A percentile compares a stretch with the other conserved stretches of the same genome.
Conservation (phyloP, 2,888 invertebrate species). For the Noctua janthe region DNA sequence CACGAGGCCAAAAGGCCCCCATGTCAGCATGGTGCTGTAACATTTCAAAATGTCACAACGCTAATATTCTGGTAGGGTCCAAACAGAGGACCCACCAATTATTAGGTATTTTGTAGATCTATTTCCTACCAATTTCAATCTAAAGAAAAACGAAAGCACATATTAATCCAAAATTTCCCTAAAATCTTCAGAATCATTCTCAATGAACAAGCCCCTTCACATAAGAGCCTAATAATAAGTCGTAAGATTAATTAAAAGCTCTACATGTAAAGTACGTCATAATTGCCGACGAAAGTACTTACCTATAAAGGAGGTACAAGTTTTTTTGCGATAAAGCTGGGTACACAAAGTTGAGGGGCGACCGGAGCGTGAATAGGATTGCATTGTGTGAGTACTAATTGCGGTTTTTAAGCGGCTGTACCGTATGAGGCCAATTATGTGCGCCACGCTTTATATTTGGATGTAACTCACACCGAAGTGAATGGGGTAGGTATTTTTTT, state of each 20-base stretch:
- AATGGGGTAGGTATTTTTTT: background rate
- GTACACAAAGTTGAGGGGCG: slow-evolving; percentile 57
- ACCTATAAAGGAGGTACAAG: slow-evolving; percentile 44
- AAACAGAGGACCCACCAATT: background rate
- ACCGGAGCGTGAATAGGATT: slow-evolving; percentile 58
- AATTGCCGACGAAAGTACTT: slow-evolving; percentile 45
- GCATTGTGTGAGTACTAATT: slow-evolving; percentile 69
- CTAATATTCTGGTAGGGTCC: background rate
- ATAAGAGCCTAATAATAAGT: slow-evolving; percentile 43
- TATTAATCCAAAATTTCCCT: slow-evolving; percentile 6
- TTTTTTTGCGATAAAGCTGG: slow-evolving; percentile 58
- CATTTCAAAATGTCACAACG: background rate
- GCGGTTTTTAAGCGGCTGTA: slow-evolving; percentile 66
- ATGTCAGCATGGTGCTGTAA: background rate
- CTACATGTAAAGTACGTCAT: slow-evolving; percentile 39
- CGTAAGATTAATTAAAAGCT: slow-evolving; percentile 58
- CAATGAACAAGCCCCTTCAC: slow-evolving; percentile 27
- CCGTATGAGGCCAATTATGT: slow-evolving; percentile 72
- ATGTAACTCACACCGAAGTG: slow-evolving; percentile 53
- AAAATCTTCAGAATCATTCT: slow-evolving; percentile 22
- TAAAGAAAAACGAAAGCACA: slow-evolving; percentile 7
- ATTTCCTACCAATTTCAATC: background rate
- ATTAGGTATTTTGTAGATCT: background rate
- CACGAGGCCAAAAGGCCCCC: no score
- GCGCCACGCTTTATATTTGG: slow-evolving; percentile 64